Percentiles rank a stretch among this genome's conserved stretches.
Evolutionary conservation across 1,140 invertebrate genomes (phyloP).

Genomic region (Drosophila kepulauana): DNA sequence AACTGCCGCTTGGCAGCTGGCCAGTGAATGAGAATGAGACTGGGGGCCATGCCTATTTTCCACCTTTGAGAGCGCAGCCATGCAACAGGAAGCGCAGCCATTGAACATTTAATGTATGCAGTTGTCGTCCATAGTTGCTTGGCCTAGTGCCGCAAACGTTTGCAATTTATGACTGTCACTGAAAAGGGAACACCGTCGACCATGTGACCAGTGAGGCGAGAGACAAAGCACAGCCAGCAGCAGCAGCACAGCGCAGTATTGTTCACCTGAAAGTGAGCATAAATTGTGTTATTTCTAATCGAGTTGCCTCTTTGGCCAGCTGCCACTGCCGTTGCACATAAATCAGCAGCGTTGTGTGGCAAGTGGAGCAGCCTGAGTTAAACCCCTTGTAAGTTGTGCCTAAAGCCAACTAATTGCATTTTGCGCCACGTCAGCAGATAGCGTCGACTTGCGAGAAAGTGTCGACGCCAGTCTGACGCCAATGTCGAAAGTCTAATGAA

Average conservation of each 20-base stretch:
- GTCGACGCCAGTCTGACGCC: constrained; percentile 50
- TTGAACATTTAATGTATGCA: constrained; percentile 78
- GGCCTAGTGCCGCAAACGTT: constrained; percentile 9
- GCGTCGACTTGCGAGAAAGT: neutral
- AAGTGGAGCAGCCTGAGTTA: constrained; percentile 3
- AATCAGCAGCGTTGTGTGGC: constrained; percentile 26
- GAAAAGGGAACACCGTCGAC: neutral
- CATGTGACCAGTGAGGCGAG: constrained; percentile 1
- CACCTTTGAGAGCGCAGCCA: constrained; percentile 17
- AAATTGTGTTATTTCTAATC: constrained; percentile 59
- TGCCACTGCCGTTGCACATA: constrained; percentile 19
- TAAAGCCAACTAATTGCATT: constrained; percentile 63
- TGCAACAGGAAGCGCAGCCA: constrained; percentile 74
- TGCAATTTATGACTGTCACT: constrained; percentile 37
- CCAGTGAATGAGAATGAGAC: neutral
- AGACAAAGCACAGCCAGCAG: constrained; percentile 1
- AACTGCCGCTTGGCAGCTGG: constrained; percentile 31
- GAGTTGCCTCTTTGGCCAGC: constrained; percentile 15
- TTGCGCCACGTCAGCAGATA: constrained; percentile 30
- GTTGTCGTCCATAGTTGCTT: constrained; percentile 20
- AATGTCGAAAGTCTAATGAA: constrained; percentile 7
- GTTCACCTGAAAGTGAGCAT: constrained; percentile 32
- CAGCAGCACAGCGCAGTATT: neutral
- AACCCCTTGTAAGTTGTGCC: constrained; percentile 38
- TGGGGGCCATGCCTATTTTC: constrained; percentile 14